Percentiles rank a stretch among this genome's conserved stretches.
phyloP scores from a whole-genome alignment of 2,797 vertebrate genomes.

The Rhabdophis nuchalis region DNA sequence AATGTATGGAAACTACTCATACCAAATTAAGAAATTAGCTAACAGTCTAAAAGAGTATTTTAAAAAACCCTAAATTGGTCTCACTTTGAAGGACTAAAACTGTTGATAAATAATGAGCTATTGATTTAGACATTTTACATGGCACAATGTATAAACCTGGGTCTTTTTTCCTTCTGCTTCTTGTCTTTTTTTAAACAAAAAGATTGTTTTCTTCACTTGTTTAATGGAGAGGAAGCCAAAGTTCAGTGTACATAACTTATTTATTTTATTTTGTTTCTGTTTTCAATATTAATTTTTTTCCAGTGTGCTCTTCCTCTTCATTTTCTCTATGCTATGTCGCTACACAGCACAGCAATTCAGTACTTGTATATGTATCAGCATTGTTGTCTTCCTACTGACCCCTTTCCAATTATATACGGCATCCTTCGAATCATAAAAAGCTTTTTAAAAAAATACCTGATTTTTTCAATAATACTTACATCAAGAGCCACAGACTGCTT shows the following conservation, averaged over 20 bases:
- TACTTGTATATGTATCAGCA: background rate
- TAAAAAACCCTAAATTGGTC: background rate
- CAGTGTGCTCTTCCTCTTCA: background rate
- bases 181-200: background rate
- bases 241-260: background rate
- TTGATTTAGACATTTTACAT: background rate
- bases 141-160: background rate
- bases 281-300: background rate
- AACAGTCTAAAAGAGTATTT: background rate
- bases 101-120: background rate
- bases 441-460: background rate
- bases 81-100: background rate
- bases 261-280: background rate
- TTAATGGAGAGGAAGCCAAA: background rate
- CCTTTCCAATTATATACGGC: background rate
- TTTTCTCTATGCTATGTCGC: background rate
- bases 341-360: background rate
- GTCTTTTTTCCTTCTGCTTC: background rate
- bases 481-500: conserved; percentile 98
- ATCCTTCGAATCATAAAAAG: background rate
- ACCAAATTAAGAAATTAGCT: background rate
- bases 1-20: background rate
- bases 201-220: background rate
- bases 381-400: background rate
- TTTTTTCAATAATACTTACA: conserved; percentile 71